phyloP scores from a whole-genome alignment of 2,113 vertebrate species.

The Oplegnathus fasciatus region DNA sequence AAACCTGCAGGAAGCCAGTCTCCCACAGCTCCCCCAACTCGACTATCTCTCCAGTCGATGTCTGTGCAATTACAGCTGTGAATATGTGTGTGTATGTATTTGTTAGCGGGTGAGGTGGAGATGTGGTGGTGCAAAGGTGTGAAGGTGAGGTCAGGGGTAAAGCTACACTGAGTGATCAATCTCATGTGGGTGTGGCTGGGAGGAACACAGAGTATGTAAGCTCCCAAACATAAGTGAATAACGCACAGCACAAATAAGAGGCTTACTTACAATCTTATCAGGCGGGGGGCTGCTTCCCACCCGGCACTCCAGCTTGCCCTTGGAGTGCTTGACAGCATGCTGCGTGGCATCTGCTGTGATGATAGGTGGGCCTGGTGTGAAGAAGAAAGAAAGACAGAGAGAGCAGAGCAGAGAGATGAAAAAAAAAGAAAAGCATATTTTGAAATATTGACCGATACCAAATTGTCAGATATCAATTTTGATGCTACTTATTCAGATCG shows the following conservation, averaged over 20 bases:
- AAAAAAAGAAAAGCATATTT: neutral
- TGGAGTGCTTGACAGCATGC: slow-evolving; percentile 88
- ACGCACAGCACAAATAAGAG: slow-evolving; percentile 37
- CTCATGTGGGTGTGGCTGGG: slow-evolving; percentile 19
- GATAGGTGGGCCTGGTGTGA: slow-evolving; percentile 88
- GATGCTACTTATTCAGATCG: neutral
- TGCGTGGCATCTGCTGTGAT: slow-evolving; percentile 88
- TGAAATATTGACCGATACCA: slow-evolving; percentile 15
- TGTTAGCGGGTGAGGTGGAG: slow-evolving; percentile 38
- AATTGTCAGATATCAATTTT: neutral
- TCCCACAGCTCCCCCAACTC: slow-evolving; percentile 52
- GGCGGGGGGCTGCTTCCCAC: slow-evolving; percentile 90
- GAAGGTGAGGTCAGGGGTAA: slow-evolving; percentile 71
- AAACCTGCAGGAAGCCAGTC: slow-evolving; percentile 39
- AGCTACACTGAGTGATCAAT: slow-evolving; percentile 45
- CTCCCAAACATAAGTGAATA: slow-evolving; percentile 37
- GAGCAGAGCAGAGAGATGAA: neutral
- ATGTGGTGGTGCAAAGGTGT: slow-evolving; percentile 56
- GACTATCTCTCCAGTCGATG: slow-evolving; percentile 37
- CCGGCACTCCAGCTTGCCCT: slow-evolving; percentile 90
- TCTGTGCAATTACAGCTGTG: slow-evolving; percentile 56
- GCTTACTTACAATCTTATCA: slow-evolving; percentile 90
- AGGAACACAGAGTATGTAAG: slow-evolving; percentile 2
- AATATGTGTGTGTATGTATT: slow-evolving; percentile 43
- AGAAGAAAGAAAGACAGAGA: slow-evolving; percentile 28